Base-by-base conservation (phyloP, 2,888 invertebrate genomes). In the Oconnorella tubifera region DNA sequence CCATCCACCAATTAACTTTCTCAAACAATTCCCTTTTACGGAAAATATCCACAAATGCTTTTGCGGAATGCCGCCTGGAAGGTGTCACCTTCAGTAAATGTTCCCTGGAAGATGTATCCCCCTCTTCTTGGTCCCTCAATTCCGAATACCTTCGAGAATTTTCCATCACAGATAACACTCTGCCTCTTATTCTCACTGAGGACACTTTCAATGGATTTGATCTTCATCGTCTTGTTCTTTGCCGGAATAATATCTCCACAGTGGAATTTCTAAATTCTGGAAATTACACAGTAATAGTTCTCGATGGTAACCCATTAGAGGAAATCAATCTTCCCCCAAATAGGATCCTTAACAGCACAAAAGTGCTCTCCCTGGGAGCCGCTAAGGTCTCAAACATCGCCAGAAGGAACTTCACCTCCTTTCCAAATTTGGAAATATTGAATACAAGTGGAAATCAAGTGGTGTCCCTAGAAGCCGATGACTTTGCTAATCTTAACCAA, bases 231-330 rank as follows among this genome's bases (percentile, higher is more conserved):
- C 55, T 71, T 3, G 61, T 55, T 28, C 62, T 69, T 14, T 33
- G 56, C 19, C 60, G 66, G 57, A 66, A 66, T 59, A 68, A 69
- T 6, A 53, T 71, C 2, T 48, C 31, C 31, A 62, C 66, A n/a
- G 56, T 56, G 19, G 68, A 66, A 3, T 71, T 71, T 58, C 63
- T 71, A 1, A 57, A 66, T 33, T 48, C 63, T 3, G 56, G 63
- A 6, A 56, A 40, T 6, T 65, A 64, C 2, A 61, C 62, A 48
- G 63, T 68, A 32, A 62, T 71, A 19, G 53, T 28, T 23, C 53
- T 71, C 31, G 68, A 71, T 50, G 69, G 66, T 14, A 71, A 71
- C 61, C 69, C 71, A 0, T 56, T 71, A 50, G 65, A 59, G 29
- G 58, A 62, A 32, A 50, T 69, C 49, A 65, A 71, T 33, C 10